A percentile compares a stretch with the other conserved stretches of the same genome.
Evolutionary conservation across 2,797 vertebrate genomes (phyloP).

Genomic region (Tapirus indicus): DNA sequence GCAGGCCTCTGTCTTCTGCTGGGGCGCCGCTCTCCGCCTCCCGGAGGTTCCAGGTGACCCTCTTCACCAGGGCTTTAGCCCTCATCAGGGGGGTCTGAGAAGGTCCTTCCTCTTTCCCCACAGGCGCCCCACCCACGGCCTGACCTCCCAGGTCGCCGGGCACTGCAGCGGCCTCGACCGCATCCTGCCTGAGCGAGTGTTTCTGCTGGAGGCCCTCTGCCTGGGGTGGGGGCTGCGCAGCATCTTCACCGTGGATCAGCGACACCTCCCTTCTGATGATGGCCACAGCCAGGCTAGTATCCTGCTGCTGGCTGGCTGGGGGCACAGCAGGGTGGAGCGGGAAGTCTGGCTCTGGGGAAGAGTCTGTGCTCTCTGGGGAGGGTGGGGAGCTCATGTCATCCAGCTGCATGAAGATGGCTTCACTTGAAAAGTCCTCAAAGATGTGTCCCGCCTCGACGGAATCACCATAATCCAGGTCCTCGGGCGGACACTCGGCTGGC

Average conservation of each 20-base stretch:
- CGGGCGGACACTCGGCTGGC: neutral
- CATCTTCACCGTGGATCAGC: constrained; percentile 77
- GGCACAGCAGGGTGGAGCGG: neutral
- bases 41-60: constrained; percentile 99
- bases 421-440: constrained; percentile 76
- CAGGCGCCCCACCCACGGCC: fast-evolving
- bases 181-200: neutral
- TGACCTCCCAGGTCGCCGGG: constrained; percentile 63
- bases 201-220: constrained; percentile 63
- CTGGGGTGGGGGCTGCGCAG: constrained; percentile 37
- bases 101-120: constrained; percentile 68
- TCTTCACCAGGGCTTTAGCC: constrained; percentile 93
- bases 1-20: neutral
- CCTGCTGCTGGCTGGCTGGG: constrained; percentile 15
- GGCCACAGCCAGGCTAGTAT: constrained; percentile 68
- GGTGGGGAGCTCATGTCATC: constrained; percentile 80
- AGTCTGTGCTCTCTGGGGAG: constrained; percentile 75
- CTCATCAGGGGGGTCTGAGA: constrained; percentile 85
- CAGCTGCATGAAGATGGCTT: constrained; percentile 66
- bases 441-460: constrained; percentile 74
- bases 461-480: constrained; percentile 81
- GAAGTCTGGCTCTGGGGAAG: constrained; percentile 78
- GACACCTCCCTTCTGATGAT: constrained; percentile 82
- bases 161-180: fast-evolving
- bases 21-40: constrained; percentile 86